Percentiles rank a stretch among this genome's conserved stretches.
These are phyloP conservation scores for Avahi laniger DNA, from an alignment of 2,797 vertebrate species.

Conservation along the genomic window DNA sequence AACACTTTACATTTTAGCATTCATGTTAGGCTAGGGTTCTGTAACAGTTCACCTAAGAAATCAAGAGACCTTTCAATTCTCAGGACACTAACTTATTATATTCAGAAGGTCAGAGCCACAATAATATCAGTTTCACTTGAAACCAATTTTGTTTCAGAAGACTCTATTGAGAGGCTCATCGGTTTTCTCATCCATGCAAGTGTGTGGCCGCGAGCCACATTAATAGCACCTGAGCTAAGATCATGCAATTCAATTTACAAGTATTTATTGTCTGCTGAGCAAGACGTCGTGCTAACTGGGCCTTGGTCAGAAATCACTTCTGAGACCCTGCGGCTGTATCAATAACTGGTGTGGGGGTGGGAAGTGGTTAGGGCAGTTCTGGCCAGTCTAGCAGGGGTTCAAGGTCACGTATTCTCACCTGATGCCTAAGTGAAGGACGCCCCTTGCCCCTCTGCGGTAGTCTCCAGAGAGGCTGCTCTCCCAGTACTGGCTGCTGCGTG, in stretches of 20 bases:
- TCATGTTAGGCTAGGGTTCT: background rate
- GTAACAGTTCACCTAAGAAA: background rate
- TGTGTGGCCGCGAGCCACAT: background rate
- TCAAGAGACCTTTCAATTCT: constrained; percentile 22
- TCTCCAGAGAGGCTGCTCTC: background rate
- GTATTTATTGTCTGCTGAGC: constrained; percentile 57
- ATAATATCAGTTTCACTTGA: constrained; percentile 16
- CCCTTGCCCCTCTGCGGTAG: background rate
- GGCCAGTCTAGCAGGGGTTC: background rate
- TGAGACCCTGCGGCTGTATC: background rate
- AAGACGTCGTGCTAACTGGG: background rate
- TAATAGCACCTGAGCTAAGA: constrained; percentile 53
- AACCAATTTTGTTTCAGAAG: constrained; percentile 61
- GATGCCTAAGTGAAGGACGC: background rate
- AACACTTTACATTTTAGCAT: background rate
- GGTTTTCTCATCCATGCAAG: constrained; percentile 49
- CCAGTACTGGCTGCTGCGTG: background rate
- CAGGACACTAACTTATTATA: constrained; percentile 1
- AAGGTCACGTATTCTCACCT: background rate
- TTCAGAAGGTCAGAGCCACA: constrained; percentile 25
- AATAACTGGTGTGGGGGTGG: background rate
- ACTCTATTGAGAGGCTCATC: background rate
- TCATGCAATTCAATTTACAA: constrained; percentile 50
- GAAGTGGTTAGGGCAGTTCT: background rate
- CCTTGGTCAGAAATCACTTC: background rate